These are phyloP conservation scores for Cephus rjabovi DNA, from an alignment of 2,888 invertebrate species.

Conservation along the genomic window DNA sequence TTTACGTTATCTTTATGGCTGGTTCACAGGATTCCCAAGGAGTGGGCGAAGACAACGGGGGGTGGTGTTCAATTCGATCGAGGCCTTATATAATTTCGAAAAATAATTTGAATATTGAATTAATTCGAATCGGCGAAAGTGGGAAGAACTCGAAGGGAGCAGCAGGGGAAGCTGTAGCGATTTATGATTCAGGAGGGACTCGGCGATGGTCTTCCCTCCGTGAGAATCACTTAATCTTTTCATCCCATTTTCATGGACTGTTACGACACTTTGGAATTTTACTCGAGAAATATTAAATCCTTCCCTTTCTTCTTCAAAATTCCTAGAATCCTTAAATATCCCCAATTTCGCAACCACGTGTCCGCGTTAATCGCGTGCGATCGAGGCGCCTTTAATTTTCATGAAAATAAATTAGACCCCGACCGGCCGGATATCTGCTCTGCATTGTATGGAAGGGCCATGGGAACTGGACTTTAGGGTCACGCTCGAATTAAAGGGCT, in stretches of 20 bases:
- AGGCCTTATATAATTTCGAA: not conserved
- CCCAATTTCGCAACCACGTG: no score
- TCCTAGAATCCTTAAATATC: no score
- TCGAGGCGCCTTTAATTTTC: not conserved
- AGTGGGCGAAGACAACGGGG: not conserved
- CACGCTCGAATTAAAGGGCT: not conserved
- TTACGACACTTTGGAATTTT: not conserved
- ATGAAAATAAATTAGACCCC: not conserved
- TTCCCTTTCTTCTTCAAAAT: not conserved
- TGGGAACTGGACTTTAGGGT: not conserved
- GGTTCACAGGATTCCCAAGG: not conserved
- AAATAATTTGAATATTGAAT: not conserved
- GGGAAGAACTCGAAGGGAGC: not conserved
- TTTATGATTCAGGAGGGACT: not conserved
- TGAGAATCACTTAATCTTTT: not conserved
- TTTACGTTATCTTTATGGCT: not conserved
- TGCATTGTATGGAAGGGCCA: not conserved
- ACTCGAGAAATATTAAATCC: not conserved
- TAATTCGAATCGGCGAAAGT: not conserved
- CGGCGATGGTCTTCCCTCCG: not conserved
- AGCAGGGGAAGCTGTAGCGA: not conserved
- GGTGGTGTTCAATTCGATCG: not conserved
- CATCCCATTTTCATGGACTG: not conserved
- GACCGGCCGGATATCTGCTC: not conserved
- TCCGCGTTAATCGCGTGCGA: no score